A percentile compares a stretch with the other conserved stretches of the same genome.
Conservation (phyloP, 2,113 vertebrate genomes). For the Gambusia affinis region DNA sequence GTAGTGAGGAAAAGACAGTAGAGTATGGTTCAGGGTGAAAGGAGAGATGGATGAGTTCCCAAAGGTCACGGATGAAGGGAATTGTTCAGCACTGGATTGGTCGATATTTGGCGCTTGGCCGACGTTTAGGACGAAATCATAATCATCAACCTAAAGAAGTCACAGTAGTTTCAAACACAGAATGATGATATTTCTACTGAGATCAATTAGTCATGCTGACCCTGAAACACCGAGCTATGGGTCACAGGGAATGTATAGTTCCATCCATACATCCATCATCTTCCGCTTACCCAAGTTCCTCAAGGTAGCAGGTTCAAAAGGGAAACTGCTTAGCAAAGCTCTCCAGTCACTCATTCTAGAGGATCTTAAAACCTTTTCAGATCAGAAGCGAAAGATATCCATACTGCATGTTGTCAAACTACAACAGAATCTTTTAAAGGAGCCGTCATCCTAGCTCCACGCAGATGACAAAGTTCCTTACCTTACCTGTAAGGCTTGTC, state of each 20-base stretch:
- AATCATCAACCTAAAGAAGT: constrained; percentile 19
- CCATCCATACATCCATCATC: neutral
- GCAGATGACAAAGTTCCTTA: neutral
- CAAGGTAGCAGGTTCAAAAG: neutral
- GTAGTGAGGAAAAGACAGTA: neutral
- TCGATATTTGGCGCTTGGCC: constrained; percentile 44
- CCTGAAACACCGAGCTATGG: neutral
- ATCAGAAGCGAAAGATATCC: too few species aligned
- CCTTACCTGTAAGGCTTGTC: neutral
- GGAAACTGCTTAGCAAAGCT: neutral
- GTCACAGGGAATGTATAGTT: neutral
- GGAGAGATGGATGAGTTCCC: constrained; percentile 44
- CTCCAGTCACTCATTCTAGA: too few species aligned
- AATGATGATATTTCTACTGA: constrained; percentile 29
- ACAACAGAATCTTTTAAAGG: neutral
- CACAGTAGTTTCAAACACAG: neutral
- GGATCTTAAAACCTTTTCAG: too few species aligned
- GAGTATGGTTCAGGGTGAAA: constrained; percentile 41
- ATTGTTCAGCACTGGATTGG: constrained; percentile 40
- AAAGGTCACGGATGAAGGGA: constrained; percentile 58
- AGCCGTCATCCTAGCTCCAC: neutral
- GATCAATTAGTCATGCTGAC: neutral
- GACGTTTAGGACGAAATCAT: constrained; percentile 38
- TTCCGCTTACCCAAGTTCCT: neutral
- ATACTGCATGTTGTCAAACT: neutral